phyloP scores from a whole-genome alignment of 1,140 invertebrate genomes.

The Drosophila tristis region DNA sequence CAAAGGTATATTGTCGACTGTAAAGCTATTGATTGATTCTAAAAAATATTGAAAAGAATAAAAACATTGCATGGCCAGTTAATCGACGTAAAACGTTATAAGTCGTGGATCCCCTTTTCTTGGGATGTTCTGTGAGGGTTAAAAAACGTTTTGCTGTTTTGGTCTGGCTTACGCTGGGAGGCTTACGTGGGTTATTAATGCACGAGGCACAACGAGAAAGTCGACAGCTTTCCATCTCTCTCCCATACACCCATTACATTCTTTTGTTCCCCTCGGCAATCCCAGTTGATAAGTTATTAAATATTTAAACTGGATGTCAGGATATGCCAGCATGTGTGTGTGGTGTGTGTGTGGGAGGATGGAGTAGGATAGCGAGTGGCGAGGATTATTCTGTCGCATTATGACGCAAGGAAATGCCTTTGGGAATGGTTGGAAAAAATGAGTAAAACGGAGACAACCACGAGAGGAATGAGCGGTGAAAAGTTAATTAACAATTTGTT shows the following conservation, averaged over 20 bases:
- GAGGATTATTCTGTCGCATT: slow-evolving; percentile 48
- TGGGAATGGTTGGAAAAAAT: slow-evolving; percentile 26
- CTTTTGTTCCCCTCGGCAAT: slow-evolving; percentile 2
- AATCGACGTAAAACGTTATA: too few relatives aligned
- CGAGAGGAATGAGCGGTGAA: slow-evolving; percentile 6
- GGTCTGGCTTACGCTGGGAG: background rate
- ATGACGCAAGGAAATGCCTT: slow-evolving; percentile 54
- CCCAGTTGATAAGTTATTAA: slow-evolving; percentile 59
- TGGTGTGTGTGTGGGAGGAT: slow-evolving; percentile 29
- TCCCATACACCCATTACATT: background rate
- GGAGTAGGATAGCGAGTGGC: slow-evolving; percentile 2
- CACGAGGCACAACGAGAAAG: slow-evolving; percentile 21
- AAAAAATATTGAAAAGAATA: too few relatives aligned
- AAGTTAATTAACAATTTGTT: slow-evolving; percentile 56
- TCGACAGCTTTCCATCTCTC: slow-evolving; percentile 11
- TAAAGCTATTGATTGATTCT: too few relatives aligned
- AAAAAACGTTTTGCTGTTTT: too few relatives aligned
- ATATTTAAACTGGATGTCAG: slow-evolving; percentile 53
- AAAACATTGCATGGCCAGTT: too few relatives aligned
- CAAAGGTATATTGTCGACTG: too few relatives aligned
- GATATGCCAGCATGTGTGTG: slow-evolving; percentile 16
- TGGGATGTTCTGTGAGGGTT: too few relatives aligned
- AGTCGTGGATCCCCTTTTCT: too few relatives aligned
- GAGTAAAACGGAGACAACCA: slow-evolving; percentile 7
- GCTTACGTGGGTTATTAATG: slow-evolving; percentile 38